phyloP scores from a whole-genome alignment of 2,113 vertebrate genomes.

The Lethenteron camtschaticum region DNA sequence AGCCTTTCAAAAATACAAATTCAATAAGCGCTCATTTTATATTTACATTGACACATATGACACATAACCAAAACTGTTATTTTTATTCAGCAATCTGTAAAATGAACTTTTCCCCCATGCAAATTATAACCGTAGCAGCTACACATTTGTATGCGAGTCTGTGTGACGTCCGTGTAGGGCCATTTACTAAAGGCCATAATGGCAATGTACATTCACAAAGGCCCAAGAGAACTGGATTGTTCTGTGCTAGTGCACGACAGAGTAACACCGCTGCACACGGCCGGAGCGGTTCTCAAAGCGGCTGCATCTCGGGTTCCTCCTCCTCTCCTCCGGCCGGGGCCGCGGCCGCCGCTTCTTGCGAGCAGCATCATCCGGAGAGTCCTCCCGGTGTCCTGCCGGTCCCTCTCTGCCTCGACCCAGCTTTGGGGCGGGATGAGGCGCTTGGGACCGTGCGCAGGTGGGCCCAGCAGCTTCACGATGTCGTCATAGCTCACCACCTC shows the following conservation, averaged over 20 bases:
- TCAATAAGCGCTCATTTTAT: no score
- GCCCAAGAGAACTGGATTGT: neutral
- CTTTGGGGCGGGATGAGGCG: slow-evolving; percentile 70
- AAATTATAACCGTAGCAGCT: neutral
- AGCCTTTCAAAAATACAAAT: no score
- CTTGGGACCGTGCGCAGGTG: slow-evolving; percentile 58
- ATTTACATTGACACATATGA: no score
- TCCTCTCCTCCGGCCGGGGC: slow-evolving; percentile 21
- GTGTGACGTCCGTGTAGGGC: neutral
- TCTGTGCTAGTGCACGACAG: neutral
- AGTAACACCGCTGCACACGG: neutral
- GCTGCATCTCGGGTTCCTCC: slow-evolving; percentile 25
- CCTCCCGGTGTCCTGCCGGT: slow-evolving; percentile 54
- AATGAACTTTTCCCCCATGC: neutral
- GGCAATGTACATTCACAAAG: neutral
- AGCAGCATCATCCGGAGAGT: slow-evolving; percentile 20
- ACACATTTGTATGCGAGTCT: neutral
- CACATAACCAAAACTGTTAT: no score
- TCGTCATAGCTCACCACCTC: slow-evolving; percentile 88
- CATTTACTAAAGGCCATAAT: neutral
- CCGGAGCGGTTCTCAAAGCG: slow-evolving; percentile 16
- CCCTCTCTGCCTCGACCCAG: slow-evolving; percentile 61
- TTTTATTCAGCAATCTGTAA: no score
- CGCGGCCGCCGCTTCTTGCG: slow-evolving; percentile 15
- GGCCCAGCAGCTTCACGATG: slow-evolving; percentile 66